Evolutionary conservation across 2,888 invertebrate genomes (phyloP).

Genomic region (Achlya flavicornis): DNA sequence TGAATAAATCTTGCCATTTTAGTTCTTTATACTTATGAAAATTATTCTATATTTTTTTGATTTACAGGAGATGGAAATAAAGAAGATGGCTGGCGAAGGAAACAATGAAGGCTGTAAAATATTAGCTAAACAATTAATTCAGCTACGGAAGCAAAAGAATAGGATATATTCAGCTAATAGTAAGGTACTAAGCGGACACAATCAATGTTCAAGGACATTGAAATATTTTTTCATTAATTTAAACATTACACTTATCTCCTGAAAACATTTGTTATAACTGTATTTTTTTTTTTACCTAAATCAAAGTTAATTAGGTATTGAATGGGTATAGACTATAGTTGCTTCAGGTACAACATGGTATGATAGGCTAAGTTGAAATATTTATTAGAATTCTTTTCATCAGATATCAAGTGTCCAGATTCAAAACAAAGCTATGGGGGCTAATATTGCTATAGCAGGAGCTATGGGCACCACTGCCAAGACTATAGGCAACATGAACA

Average conservation of each 20-base stretch:
- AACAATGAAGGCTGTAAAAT: conserved; percentile 92
- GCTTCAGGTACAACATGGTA: too few species aligned
- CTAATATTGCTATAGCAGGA: conserved; percentile 93
- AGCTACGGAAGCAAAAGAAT: conserved; percentile 93
- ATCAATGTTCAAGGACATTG: neutral
- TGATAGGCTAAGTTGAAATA: too few species aligned
- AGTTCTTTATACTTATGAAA: too few species aligned
- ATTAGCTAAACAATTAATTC: conserved; percentile 94
- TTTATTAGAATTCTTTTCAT: too few species aligned
- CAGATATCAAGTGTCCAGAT: conserved; percentile 89
- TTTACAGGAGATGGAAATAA: conserved; percentile 92
- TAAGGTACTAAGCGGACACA: conserved; percentile 78
- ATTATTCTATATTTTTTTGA: neutral
- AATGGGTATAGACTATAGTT: too few species aligned
- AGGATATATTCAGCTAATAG: conserved; percentile 92
- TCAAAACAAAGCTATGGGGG: conserved; percentile 95
- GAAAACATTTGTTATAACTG: too few species aligned
- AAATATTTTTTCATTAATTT: neutral
- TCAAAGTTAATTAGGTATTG: too few species aligned
- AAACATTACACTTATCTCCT: too few species aligned
- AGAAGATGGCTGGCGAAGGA: conserved; percentile 93
- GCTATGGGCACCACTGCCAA: conserved; percentile 95
- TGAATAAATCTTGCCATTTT: too few species aligned
- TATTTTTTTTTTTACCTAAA: too few species aligned
- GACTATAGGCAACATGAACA: conserved; percentile 95